These are phyloP conservation scores for Sitta europaea DNA, from an alignment of 2,113 vertebrate species.

Conservation along the genomic window DNA sequence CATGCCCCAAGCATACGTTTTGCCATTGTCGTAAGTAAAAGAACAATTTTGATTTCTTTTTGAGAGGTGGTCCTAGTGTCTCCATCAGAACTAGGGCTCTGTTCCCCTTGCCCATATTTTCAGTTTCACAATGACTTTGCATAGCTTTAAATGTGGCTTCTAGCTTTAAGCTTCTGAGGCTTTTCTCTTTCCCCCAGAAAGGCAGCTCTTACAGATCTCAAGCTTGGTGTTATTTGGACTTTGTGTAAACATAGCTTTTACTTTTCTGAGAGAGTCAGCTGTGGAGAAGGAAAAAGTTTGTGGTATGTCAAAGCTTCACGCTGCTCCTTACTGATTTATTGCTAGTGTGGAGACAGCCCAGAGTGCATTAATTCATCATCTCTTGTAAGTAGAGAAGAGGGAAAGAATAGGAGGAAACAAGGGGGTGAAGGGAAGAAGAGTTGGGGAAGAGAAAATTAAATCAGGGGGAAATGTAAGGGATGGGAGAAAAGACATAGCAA, in stretches of 20 bases:
- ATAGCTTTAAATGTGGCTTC: neutral
- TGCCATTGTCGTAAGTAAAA: neutral
- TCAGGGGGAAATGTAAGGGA: neutral
- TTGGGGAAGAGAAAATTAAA: neutral
- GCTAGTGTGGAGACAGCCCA: neutral
- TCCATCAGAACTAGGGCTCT: neutral
- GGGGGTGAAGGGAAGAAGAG: neutral
- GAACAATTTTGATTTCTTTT: neutral
- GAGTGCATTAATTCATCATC: neutral
- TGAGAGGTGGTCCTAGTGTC: neutral
- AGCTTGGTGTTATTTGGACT: neutral
- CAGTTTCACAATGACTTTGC: neutral
- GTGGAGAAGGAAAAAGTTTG: neutral
- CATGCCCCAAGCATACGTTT: neutral
- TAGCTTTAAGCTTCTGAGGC: neutral
- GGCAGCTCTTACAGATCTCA: neutral
- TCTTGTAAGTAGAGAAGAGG: neutral
- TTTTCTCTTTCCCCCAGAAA: neutral
- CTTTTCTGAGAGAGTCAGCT: neutral
- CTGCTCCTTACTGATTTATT: neutral
- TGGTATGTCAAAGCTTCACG: neutral
- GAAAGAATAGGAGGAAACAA: slow-evolving; percentile 39
- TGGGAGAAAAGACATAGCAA: neutral
- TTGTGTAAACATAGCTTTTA: neutral
- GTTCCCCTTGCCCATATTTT: neutral